Conservation (phyloP, 2,113 vertebrate species). For the Calidris pygmaea region DNA sequence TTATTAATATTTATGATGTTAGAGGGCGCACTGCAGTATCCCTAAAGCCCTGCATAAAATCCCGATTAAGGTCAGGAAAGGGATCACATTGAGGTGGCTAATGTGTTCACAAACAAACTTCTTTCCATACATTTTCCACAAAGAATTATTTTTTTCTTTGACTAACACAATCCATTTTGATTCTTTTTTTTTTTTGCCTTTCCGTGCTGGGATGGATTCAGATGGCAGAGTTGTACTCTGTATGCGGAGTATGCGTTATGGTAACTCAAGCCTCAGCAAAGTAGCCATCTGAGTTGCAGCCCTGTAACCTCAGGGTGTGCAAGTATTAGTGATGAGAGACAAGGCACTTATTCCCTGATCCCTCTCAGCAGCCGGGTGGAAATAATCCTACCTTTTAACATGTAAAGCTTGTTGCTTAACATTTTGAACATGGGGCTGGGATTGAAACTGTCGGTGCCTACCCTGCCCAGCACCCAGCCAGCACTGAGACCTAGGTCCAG, state of each 20-base stretch:
- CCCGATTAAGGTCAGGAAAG: conserved; percentile 31
- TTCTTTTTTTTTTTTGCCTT: neutral
- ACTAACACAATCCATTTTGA: neutral
- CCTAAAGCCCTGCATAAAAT: conserved; percentile 58
- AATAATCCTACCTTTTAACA: conserved; percentile 30
- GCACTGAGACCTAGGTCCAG: neutral
- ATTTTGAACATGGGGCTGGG: neutral
- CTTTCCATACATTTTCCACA: conserved; percentile 11
- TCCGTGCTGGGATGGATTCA: neutral
- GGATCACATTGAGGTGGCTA: conserved; percentile 29
- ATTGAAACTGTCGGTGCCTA: neutral
- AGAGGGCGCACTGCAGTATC: conserved; percentile 36
- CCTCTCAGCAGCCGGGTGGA: conserved; percentile 14
- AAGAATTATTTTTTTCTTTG: neutral
- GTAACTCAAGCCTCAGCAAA: neutral
- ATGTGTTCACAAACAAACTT: conserved; percentile 46
- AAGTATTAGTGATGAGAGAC: conserved; percentile 8
- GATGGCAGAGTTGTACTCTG: neutral
- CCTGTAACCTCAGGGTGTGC: neutral
- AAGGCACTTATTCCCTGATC: neutral
- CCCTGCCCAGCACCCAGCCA: neutral
- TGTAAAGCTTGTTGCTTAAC: neutral
- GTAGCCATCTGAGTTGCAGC: neutral
- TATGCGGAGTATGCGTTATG: neutral
- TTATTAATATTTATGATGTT: conserved; percentile 60